phyloP scores from a whole-genome alignment of 1,140 invertebrate genomes.

The Musca domestica region DNA sequence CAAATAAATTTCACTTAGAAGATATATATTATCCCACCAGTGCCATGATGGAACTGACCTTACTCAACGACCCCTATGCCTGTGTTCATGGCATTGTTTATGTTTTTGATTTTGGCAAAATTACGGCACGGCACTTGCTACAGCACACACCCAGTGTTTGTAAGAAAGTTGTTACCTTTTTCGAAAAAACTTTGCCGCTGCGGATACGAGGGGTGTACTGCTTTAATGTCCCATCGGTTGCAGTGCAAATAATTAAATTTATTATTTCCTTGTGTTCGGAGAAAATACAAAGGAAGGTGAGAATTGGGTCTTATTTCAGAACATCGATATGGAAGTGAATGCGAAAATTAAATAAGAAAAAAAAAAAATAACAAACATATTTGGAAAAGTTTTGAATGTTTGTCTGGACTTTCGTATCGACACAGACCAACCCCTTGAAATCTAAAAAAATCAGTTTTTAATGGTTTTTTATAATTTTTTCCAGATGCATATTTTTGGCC shows the following conservation, averaged over 20 bases:
- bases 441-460: too few species aligned
- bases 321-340: too few species aligned
- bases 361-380: too few species aligned
- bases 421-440: neutral
- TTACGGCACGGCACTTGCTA: constrained; percentile 53
- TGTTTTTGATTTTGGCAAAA: constrained; percentile 54
- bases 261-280: constrained; percentile 57
- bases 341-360: too few species aligned
- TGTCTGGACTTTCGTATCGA: too few species aligned
- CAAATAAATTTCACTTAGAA: constrained; percentile 36
- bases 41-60: constrained; percentile 38
- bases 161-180: constrained; percentile 55
- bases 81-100: constrained; percentile 54
- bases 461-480: too few species aligned
- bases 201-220: constrained; percentile 56
- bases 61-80: constrained; percentile 55
- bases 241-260: constrained; percentile 56
- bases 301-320: too few species aligned
- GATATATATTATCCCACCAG: constrained; percentile 35
- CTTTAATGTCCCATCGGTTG: constrained; percentile 56
- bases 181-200: constrained; percentile 58
- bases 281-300: constrained; percentile 54
- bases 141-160: constrained; percentile 56
- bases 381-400: too few species aligned
- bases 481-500: constrained; percentile 59